Evolutionary conservation across 2,797 vertebrate species (phyloP), one percentile per base, ranked within the genome.

Genomic region (Steatocranus sp.): DNA sequence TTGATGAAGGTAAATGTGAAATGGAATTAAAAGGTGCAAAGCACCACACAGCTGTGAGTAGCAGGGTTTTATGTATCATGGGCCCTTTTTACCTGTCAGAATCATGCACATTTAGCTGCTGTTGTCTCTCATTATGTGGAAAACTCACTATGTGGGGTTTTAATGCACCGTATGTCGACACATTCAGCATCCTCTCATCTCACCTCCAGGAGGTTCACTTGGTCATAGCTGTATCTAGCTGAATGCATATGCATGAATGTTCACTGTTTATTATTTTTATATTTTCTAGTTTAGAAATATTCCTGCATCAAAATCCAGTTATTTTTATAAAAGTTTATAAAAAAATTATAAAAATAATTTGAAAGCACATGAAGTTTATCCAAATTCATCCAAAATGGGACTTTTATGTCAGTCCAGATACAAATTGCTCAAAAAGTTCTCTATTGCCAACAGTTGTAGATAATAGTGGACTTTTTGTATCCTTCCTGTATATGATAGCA

Each of bases 1-100:
- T 46, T 58, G 75, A 76, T 53, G 34, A 83, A 83, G 77, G 77
- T 53, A 83, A 83, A 83, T 77, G 84, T 86, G 80, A 83, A 83
- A 82, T 83, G 77, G 61, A 86, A 86, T 79, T 82, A 46, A 61
- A 73, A 51, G 41, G 49, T 38, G 68, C 53, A 81, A 79, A 82
- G 79, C 50, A 70, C 20, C 50, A 48, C 51, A 63, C 74, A 73
- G 58, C 41, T 61, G 58, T 66, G 76, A 73, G 70, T 76, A 75
- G 51, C 68, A 49, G 27, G 79, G 12, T 78, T 85, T 85, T 85
- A 86, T 80, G 82, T 80, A 86, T 41, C 76, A 27, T 11, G 53
- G 12, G 43, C 41, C 34, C 27, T 77, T 86, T 83, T 86, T 83
- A 53, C 18, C 51, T 43, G 63, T 61, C 27, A 34, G 76, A 75